Evolutionary conservation across 2,888 invertebrate species (phyloP), one percentile per base, ranked within the genome.

Genomic region (Exephanes ischioxanthus): DNA sequence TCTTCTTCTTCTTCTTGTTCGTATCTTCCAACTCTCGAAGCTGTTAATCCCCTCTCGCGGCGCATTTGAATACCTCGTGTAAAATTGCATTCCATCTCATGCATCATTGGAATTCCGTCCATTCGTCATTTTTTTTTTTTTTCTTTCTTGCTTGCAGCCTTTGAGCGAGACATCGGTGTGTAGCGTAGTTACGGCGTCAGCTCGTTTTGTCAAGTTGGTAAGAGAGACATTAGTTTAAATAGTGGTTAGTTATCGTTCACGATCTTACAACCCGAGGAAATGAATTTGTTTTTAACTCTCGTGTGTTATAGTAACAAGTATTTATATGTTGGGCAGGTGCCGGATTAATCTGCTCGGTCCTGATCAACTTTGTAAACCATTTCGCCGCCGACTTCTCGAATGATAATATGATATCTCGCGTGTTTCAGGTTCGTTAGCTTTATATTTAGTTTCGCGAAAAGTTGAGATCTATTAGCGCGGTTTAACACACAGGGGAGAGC

Each of bases 21-120:
- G 45, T 16, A 4, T 45, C 45, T 11, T 67, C 84, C 45, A 41
- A 53, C 53, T 30, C 53, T 55, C 67, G 61, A 55, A 30, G 51
- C 77, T 41, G 77, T 48, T 45, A 45, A 84, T 81, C 71, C 55
- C 53, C 45, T 41, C 22, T 6, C 30, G 77, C 80, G 72, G 45
- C 45, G 80, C 68, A 84, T 85, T 86, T 85, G 63, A 86, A 85
- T 79, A 75, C 67, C 77, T 58, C 82, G 66, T 61, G 85, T 78
- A 86, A 87, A 85, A 87, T 88, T 82, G 86, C 88, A 86, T 87
- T 88, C 86, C 82, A 51, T 61, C 82, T 67, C 84, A 78, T 86
- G 85, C 77, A 88, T 88, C 88, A 87, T 79, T 68, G 55, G 48
- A 82, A 66, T 79, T 67, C 71, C 66, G 76, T 30, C 75, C 85